Evolutionary conservation across 2,888 invertebrate species (phyloP).

Genomic region (Phorcus lineatus): DNA sequence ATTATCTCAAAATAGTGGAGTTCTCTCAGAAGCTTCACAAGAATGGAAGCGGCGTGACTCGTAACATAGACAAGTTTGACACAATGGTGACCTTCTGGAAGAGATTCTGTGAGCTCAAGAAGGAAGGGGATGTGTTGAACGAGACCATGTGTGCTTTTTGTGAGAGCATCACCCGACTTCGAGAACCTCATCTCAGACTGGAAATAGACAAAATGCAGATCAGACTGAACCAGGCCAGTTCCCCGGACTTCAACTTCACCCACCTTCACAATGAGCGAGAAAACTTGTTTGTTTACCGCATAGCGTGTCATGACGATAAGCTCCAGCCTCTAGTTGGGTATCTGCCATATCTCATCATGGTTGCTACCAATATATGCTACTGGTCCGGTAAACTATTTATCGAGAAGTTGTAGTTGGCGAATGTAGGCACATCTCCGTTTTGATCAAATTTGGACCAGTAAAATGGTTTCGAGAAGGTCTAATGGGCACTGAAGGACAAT

Average conservation of each 20-base stretch:
- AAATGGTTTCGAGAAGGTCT: too few species aligned
- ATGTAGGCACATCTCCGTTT: background rate
- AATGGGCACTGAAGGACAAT: too few species aligned
- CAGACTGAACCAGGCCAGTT: conserved; percentile 47
- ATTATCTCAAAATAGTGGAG: conserved; percentile 37
- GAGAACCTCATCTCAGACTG: conserved; percentile 61
- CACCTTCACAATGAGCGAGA: conserved; percentile 63
- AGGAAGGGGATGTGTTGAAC: conserved; percentile 57
- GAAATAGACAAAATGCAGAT: conserved; percentile 62
- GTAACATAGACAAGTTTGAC: conserved; percentile 53
- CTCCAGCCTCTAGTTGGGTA: conserved; percentile 66
- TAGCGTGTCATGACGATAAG: conserved; percentile 59
- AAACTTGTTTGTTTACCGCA: conserved; percentile 68
- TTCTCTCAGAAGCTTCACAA: conserved; percentile 55
- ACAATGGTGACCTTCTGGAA: conserved; percentile 64
- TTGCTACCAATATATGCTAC: conserved; percentile 58
- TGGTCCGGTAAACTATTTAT: conserved; percentile 60
- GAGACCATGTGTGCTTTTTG: conserved; percentile 58
- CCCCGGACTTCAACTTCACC: conserved; percentile 64
- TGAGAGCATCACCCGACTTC: conserved; percentile 55
- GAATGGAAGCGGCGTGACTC: conserved; percentile 55
- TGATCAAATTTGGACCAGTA: too few species aligned
- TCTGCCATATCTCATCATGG: conserved; percentile 64
- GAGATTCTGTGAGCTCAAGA: conserved; percentile 53
- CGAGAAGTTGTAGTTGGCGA: conserved; percentile 50